A percentile compares a stretch with the other conserved stretches of the same genome.
Conservation (phyloP, 1,140 invertebrate genomes). For the Mactra quadrangularis region DNA sequence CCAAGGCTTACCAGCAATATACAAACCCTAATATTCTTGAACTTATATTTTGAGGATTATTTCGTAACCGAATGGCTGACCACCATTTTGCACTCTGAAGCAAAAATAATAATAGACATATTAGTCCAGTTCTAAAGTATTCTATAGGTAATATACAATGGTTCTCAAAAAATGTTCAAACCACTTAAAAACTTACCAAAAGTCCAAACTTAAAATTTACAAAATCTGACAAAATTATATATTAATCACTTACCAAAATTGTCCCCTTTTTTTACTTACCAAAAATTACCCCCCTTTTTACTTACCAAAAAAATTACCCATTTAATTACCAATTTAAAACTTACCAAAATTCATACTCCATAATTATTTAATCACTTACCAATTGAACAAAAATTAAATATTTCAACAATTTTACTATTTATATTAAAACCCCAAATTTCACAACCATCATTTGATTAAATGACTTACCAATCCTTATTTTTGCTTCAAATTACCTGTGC, state of each 20-base stretch:
- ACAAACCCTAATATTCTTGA: slow-evolving; percentile 58
- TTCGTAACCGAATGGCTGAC: slow-evolving; percentile 51
- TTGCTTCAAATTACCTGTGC: slow-evolving; percentile 53
- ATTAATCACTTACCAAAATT: too few relatives aligned
- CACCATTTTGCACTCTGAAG: slow-evolving; percentile 60
- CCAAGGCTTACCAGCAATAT: slow-evolving; percentile 51
- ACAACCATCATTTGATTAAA: too few relatives aligned
- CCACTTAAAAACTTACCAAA: slow-evolving; percentile 32
- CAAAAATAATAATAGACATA: slow-evolving; percentile 63
- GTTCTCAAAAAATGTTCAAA: too few relatives aligned
- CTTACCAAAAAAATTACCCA: background rate
- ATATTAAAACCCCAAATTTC: too few relatives aligned
- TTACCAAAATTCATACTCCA: background rate
- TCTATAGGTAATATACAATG: slow-evolving; percentile 9
- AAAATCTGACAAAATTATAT: too few relatives aligned
- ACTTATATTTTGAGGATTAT: slow-evolving; percentile 50
- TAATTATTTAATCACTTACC: too few relatives aligned
- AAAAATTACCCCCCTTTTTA: background rate
- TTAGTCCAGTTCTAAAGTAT: slow-evolving; percentile 49
- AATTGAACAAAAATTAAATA: too few relatives aligned
- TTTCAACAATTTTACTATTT: too few relatives aligned
- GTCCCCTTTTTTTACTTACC: background rate
- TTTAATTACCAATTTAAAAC: background rate
- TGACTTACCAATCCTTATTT: slow-evolving; percentile 62
- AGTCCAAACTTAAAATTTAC: too few relatives aligned